phyloP scores from a whole-genome alignment of 1,140 invertebrate genomes.

The Drosophila navojoa region DNA sequence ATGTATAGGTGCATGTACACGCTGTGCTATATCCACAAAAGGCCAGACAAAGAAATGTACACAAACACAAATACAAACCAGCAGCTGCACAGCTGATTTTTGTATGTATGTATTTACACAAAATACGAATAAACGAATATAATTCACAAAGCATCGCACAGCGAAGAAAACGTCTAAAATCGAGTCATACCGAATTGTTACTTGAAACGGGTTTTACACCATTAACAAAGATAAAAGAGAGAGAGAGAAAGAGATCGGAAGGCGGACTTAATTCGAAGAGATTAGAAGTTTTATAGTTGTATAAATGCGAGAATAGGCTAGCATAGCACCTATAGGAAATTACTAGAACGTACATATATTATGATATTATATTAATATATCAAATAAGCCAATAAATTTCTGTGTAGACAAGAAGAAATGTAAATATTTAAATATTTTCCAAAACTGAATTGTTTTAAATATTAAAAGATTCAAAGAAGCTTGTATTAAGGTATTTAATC shows the following conservation, averaged over 20 bases:
- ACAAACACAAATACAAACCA: slow-evolving; percentile 20
- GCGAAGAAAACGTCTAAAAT: slow-evolving; percentile 20
- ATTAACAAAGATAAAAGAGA: background rate
- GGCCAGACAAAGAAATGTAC: slow-evolving; percentile 68
- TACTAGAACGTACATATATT: too few relatives aligned
- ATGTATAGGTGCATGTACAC: background rate
- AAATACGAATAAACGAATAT: slow-evolving; percentile 15
- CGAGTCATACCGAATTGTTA: slow-evolving; percentile 11
- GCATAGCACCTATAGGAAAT: too few relatives aligned
- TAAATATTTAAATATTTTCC: too few relatives aligned
- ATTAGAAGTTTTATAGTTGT: slow-evolving; percentile 14
- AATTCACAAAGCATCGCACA: slow-evolving; percentile 23
- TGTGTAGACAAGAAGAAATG: too few relatives aligned
- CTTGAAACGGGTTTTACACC: slow-evolving; percentile 33
- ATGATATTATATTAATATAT: too few relatives aligned
- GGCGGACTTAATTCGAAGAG: slow-evolving; percentile 25
- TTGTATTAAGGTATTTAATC: too few relatives aligned
- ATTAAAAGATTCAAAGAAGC: too few relatives aligned
- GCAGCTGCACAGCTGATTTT: slow-evolving; percentile 70
- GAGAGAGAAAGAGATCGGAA: background rate
- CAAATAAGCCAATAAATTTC: too few relatives aligned
- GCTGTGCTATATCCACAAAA: slow-evolving; percentile 32
- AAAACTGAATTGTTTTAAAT: too few relatives aligned
- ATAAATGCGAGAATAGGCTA: background rate
- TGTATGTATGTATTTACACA: slow-evolving; percentile 39